Base-by-base conservation (phyloP, 2,888 invertebrate species). In the Amorpha juglandis region DNA sequence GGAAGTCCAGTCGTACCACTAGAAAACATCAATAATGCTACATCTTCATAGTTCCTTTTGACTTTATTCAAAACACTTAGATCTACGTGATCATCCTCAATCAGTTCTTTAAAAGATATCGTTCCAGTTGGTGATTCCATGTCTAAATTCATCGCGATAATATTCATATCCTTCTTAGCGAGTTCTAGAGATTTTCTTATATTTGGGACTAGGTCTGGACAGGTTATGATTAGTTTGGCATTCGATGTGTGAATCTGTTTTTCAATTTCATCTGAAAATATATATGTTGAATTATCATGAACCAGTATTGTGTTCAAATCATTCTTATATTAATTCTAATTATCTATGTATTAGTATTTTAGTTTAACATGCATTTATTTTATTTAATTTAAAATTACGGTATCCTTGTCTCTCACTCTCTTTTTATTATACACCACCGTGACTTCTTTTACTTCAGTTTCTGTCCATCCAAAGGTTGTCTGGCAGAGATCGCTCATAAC, bases 1-100 rank as follows among this genome's bases (percentile, higher is more conserved):
- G 97, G 96, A 27, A 96, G 72, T 0, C 98, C 98, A 0, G 97
- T 98, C 0, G 98, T 98, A 4, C 97, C 97, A 81, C 97, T 97
- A 4, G 97, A 98, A 89, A 96, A 98, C 0, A 97, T 97, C 71
- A 98, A 78, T 38, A 96, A 82, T 0, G 94, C 94, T 1, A 95
- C 84, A 75, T 97, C 96, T 14, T 95, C 89, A 0, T 90, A 72
- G 50, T 72, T 78, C 64, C 87, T 81, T 16, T 80, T 86, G 11
- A 91, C 88, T 27, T 86, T 78, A 67, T 87, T 93, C 51, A 95
- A 75, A 63, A 91, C 78, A 70, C 88, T 86, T 16, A 93, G 84
- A 72, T 95, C 94, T 9, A 93, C 83, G 65, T 88, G 78, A 67
- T 81, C 79, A 62, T 88, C 91, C 75, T 94, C 91, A 0, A 91